Conservation (phyloP, 53 echinoderm and acorn worm genomes). For the Antedon mediterranea region DNA sequence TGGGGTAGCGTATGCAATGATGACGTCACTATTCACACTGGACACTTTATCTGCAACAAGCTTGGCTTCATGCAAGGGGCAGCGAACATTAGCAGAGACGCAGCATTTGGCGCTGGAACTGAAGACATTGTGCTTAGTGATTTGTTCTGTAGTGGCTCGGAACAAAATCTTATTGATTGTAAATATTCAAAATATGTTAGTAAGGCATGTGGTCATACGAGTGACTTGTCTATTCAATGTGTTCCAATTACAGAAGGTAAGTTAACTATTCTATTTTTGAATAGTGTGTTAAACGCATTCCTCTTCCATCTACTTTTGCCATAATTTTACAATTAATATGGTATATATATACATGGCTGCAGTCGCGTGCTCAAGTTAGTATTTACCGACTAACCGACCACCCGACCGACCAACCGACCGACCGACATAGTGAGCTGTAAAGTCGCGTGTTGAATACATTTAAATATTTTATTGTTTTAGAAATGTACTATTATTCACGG, state of each 20-base stretch:
- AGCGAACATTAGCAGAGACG: neutral
- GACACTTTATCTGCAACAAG: neutral
- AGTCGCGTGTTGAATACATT: no score
- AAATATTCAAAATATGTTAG: neutral
- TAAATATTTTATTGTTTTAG: no score
- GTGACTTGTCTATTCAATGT: neutral
- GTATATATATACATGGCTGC: no score
- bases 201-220: neutral
- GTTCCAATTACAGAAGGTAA: neutral
- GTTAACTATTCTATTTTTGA: no score
- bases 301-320: no score
- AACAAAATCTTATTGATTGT: neutral
- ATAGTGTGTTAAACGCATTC: no score
- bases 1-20: neutral
- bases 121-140: neutral
- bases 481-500: no score
- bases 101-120: neutral
- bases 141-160: neutral
- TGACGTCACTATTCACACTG: neutral
- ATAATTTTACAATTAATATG: no score
- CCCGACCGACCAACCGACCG: no score
- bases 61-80: neutral
- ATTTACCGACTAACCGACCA: no score
- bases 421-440: no score
- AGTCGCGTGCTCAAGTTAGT: no score